Percentiles rank a stretch among this genome's conserved stretches.
Conservation (phyloP, 2,113 vertebrate species). For the Mystacornis crossleyi region DNA sequence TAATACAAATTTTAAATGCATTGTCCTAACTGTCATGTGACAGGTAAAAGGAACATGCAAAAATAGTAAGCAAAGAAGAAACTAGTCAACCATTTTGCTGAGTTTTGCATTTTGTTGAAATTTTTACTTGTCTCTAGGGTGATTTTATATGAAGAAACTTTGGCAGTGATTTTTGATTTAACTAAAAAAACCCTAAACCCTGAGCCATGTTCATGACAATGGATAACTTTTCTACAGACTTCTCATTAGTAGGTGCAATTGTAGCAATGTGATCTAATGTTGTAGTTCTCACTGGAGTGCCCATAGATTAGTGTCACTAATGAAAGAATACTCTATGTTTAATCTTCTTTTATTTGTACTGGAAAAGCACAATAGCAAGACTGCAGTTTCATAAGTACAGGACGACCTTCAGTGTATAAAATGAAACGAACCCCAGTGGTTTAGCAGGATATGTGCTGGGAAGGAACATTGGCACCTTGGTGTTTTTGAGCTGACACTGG, state of each 20-base stretch:
- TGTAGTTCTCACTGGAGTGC: background rate
- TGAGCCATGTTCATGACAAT: background rate
- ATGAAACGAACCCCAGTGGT: background rate
- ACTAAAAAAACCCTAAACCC: background rate
- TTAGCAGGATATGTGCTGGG: background rate
- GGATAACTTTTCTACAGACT: background rate
- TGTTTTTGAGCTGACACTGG: background rate
- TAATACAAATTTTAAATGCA: background rate
- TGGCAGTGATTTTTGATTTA: background rate
- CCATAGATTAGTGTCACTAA: background rate
- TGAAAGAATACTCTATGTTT: background rate
- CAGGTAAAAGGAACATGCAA: background rate
- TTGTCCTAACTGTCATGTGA: background rate
- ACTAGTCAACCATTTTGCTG: background rate
- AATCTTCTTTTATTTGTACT: background rate
- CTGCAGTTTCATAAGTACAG: background rate
- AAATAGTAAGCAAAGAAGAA: background rate
- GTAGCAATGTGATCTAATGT: background rate
- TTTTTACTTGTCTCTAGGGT: background rate
- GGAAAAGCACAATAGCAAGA: background rate
- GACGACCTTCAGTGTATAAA: background rate
- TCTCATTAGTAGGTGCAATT: background rate
- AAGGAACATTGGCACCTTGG: fast-evolving
- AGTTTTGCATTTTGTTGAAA: background rate
- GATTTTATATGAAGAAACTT: background rate